Conservation (phyloP, 2,113 vertebrate genomes). For the Salminus brasiliensis region DNA sequence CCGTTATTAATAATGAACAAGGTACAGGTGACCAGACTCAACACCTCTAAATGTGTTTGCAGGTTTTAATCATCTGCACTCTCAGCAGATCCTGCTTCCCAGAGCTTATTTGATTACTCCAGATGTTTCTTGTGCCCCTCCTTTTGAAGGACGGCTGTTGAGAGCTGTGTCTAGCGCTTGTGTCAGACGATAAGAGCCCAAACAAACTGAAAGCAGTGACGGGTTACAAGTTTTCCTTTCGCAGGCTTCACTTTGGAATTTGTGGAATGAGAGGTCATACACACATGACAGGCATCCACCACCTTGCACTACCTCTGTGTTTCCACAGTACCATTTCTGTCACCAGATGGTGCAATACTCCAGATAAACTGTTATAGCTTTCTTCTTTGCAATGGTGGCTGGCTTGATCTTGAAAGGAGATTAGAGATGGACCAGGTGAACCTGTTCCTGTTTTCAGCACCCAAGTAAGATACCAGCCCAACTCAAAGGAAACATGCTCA, state of each 20-base stretch:
- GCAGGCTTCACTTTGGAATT: constrained; percentile 58
- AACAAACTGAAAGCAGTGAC: constrained; percentile 52
- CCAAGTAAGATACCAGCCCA: neutral
- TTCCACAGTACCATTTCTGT: neutral
- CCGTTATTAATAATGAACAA: no score
- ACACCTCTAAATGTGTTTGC: neutral
- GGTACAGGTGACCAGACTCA: neutral
- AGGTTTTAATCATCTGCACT: neutral
- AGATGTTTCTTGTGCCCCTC: neutral
- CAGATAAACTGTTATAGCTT: neutral
- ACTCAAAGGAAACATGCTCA: neutral
- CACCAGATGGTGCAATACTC: constrained; percentile 4
- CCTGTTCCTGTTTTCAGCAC: neutral
- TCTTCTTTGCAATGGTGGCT: neutral
- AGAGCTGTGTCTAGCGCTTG: neutral
- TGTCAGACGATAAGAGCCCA: constrained; percentile 14
- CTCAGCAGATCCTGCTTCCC: neutral
- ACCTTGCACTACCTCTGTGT: neutral
- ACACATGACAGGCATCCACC: constrained; percentile 43
- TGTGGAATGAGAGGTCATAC: constrained; percentile 57
- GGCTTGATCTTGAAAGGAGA: neutral
- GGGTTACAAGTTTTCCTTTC: constrained; percentile 49
- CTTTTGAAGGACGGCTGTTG: neutral
- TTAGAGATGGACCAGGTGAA: neutral
- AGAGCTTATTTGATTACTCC: neutral